Conservation (phyloP, 2,797 vertebrate genomes). For the Xenopus petersii region DNA sequence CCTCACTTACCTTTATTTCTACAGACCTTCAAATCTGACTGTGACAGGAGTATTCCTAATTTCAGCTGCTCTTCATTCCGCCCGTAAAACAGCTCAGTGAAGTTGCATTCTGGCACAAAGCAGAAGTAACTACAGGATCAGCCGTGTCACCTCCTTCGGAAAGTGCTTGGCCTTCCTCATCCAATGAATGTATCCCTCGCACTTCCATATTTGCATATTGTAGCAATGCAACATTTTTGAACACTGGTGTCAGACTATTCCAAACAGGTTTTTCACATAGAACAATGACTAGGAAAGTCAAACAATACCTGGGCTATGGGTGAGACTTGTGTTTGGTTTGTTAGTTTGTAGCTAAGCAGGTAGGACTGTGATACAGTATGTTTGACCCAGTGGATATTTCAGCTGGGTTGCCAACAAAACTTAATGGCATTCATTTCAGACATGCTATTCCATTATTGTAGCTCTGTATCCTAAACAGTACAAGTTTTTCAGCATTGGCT, state of each 20-base stretch:
- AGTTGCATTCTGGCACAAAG: conserved; percentile 25
- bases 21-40: background rate
- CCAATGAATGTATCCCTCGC: conserved; percentile 10
- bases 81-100: background rate
- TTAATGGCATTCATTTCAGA: background rate
- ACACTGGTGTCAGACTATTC: conserved; percentile 36
- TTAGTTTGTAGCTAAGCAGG: conserved; percentile 19
- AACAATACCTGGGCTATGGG: conserved; percentile 33
- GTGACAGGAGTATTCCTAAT: background rate
- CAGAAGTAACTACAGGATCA: conserved; percentile 29
- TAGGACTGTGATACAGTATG: background rate
- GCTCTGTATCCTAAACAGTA: background rate
- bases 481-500: too few species aligned
- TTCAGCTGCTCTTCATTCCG: conserved; percentile 11
- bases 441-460: background rate
- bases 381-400: background rate
- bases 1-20: conserved; percentile 11
- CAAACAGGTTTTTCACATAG: conserved; percentile 43
- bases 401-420: background rate
- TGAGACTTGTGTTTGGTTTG: conserved; percentile 16
- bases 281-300: conserved; percentile 31
- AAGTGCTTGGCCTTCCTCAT: conserved; percentile 19
- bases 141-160: conserved; percentile 4
- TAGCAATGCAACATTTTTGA: conserved; percentile 20
- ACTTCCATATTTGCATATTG: conserved; percentile 29